Percentiles rank a stretch among this genome's conserved stretches.
Conservation (phyloP, 64 coral and sea anemone genomes). For the Cladopsammia gracilis region DNA sequence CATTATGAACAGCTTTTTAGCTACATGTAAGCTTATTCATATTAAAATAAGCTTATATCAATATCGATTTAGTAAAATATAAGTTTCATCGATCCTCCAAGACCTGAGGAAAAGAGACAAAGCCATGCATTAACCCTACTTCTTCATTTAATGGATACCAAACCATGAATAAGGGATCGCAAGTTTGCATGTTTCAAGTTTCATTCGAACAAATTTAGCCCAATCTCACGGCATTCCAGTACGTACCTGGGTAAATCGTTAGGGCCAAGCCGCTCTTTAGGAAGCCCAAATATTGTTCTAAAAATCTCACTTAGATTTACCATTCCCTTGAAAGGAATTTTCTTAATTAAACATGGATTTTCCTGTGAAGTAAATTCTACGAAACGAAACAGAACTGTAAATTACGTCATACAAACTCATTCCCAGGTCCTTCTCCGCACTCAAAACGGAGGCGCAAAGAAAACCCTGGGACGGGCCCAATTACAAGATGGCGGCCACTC, state of each 20-base stretch:
- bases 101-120: too few relatives aligned
- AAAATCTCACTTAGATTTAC: conserved; percentile 81
- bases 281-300: conserved; percentile 58
- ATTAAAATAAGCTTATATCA: too few relatives aligned
- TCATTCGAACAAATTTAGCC: neutral
- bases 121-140: too few relatives aligned
- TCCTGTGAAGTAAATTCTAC: neutral
- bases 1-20: too few relatives aligned
- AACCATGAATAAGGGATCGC: too few relatives aligned
- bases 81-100: too few relatives aligned
- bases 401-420: conserved; percentile 9
- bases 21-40: too few relatives aligned
- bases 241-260: conserved; percentile 83
- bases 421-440: neutral
- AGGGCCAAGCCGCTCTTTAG: conserved; percentile 58
- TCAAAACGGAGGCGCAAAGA: neutral
- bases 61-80: too few relatives aligned
- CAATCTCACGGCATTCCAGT: neutral
- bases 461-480: neutral
- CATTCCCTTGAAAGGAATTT: conserved; percentile 27
- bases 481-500: conserved; percentile 84
- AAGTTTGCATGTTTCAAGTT: too few relatives aligned
- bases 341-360: neutral
- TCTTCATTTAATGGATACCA: too few relatives aligned
- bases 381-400: neutral